Base-by-base conservation (phyloP, 2,113 vertebrate species). In the Myrmecophaga tridactyla region DNA sequence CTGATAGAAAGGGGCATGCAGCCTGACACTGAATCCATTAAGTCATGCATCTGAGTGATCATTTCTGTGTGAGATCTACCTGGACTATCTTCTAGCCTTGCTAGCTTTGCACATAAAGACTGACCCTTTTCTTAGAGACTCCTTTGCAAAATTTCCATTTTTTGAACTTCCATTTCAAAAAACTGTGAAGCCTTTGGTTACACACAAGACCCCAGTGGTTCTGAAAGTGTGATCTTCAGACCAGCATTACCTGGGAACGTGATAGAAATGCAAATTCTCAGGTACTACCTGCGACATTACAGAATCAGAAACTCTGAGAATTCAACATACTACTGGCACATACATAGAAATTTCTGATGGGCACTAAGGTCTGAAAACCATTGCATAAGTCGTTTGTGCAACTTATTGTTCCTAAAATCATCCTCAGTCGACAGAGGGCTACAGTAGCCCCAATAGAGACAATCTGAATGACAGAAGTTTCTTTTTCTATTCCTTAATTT, bases 111-210 rank as follows among this genome's bases (percentile, higher is more conserved):
- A 51, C 23, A 23, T 53, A 67, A 76, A n/a, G 20, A 81, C 3
- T 86, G 27, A 72, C 25, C 12, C n/a, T 70, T 41, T 39, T 39
- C 36, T 81, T 86, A 73, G 9, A 86, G 60, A 39, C 21, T 80
- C 7, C 70, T 93, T 48, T n/a, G 41, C 15, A 75, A 73, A 85
- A 80, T 53, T 69, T 73, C 56, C 63, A 23, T 51, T 86, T 89
- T n/a, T n/a, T n/a, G n/a, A n/a, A n/a, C n/a, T n/a, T n/a, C 56
- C 63, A 23, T 51, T 86, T 89, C 43, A 91, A 91, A 91, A 91
- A 95, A 48, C 18, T 67, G 25, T 53, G 20, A 81, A 25, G 70
- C 11, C 6, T 69, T 69, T 87, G 62, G 29, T 94, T 86, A 83
- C 90, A 58, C 23, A 65, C 29, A 20, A 83, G n/a, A 13, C n/a